These are phyloP conservation scores for Agelas oroides DNA, from an alignment of 37 sponge, comb jelly and placozoan genomes.

Conservation along the genomic window DNA sequence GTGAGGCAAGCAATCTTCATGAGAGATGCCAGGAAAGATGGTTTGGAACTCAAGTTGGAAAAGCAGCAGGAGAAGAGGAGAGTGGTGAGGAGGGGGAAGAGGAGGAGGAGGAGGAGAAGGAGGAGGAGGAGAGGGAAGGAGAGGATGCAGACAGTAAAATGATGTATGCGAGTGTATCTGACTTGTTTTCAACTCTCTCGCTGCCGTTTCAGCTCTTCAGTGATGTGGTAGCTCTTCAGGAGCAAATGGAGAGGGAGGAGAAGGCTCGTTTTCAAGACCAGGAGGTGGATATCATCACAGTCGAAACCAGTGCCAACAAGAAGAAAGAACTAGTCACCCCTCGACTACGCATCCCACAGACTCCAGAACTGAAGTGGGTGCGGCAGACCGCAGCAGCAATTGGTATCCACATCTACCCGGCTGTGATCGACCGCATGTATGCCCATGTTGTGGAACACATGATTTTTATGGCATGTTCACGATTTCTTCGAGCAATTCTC, in stretches of 20 bases:
- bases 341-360: conserved; percentile 46
- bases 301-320: neutral
- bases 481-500: conserved; percentile 44
- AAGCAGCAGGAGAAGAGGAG: too few relatives aligned
- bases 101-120: conserved; percentile 17
- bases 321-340: neutral
- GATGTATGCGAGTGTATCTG: neutral
- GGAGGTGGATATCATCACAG: conserved; percentile 1
- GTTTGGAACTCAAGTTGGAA: neutral
- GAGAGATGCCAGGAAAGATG: neutral
- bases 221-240: neutral
- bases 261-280: neutral
- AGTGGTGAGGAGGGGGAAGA: neutral
- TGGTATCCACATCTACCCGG: conserved; percentile 57
- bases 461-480: conserved; percentile 62
- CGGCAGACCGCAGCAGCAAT: conserved; percentile 45
- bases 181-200: conserved; percentile 20
- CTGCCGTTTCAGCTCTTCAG: conserved; percentile 2
- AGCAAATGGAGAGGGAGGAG: conserved; percentile 2
- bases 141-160: neutral
- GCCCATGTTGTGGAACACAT: conserved; percentile 78
- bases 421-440: conserved; percentile 60
- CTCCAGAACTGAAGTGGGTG: conserved; percentile 71
- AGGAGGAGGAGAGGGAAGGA: neutral
- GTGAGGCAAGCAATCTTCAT: neutral